These are phyloP conservation scores for Ellobius talpinus DNA, from an alignment of 2,113 vertebrate species.

Conservation along the genomic window DNA sequence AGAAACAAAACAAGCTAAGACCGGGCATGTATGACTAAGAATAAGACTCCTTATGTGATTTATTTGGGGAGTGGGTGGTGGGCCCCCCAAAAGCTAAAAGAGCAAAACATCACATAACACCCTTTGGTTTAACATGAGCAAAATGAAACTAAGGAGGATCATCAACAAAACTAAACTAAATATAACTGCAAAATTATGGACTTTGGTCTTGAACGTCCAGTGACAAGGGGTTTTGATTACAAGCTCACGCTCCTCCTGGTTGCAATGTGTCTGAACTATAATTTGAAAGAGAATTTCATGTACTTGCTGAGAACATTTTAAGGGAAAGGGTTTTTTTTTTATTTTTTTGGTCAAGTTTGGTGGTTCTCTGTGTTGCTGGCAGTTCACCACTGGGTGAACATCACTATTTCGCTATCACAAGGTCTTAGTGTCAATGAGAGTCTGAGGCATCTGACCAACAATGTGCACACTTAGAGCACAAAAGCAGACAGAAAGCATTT, in stretches of 20 bases:
- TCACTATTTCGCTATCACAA: not conserved
- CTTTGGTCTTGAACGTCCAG: not conserved
- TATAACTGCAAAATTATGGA: not conserved
- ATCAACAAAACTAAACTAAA: not conserved
- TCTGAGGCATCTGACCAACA: not conserved
- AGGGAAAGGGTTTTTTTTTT: not conserved
- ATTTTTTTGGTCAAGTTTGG: not conserved
- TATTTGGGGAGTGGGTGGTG: too few species aligned
- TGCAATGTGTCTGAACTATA: slow-evolving; percentile 35
- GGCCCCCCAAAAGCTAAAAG: too few species aligned
- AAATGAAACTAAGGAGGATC: not conserved
- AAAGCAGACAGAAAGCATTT: not conserved
- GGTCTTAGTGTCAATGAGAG: not conserved
- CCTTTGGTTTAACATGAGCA: not conserved
- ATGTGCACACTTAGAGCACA: not conserved
- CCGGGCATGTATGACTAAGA: too few species aligned
- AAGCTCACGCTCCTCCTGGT: not conserved
- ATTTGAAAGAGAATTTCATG: slow-evolving; percentile 10
- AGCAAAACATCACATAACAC: too few species aligned
- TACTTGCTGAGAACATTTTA: not conserved
- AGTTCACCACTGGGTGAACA: not conserved
- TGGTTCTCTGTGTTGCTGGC: not conserved
- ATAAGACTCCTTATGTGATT: too few species aligned
- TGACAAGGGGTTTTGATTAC: not conserved
- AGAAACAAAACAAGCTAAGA: too few species aligned